A percentile compares a stretch with the other conserved stretches of the same genome.
Evolutionary conservation across 2,888 invertebrate species (phyloP).

Genomic region (Incurvaria masculella): DNA sequence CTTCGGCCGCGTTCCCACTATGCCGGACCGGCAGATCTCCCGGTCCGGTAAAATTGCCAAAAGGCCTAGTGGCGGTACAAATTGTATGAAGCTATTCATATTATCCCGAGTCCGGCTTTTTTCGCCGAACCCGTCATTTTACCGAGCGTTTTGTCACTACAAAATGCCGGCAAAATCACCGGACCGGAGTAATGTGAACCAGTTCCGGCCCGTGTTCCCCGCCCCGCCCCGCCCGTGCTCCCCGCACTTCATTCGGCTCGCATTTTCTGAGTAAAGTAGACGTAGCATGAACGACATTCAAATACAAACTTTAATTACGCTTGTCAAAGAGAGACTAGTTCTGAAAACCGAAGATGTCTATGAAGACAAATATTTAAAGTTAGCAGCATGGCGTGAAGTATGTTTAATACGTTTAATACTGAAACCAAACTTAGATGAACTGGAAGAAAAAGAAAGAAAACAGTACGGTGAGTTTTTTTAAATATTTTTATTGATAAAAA

Average conservation of each 20-base stretch:
- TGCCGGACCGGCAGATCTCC: no score
- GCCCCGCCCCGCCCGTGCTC: constrained; percentile 7
- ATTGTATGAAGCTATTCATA: constrained; percentile 11
- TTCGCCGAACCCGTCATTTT: constrained; percentile 4
- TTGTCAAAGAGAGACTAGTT: constrained; percentile 8
- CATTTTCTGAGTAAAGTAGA: constrained; percentile 5
- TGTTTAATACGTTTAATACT: constrained; percentile 6
- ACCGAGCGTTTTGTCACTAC: constrained; percentile 6
- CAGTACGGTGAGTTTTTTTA: constrained; percentile 6
- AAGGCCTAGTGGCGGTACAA: constrained; percentile 11
- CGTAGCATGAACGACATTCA: constrained; percentile 4
- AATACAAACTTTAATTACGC: constrained; percentile 5
- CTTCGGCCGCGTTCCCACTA: no score
- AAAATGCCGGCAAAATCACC: no score
- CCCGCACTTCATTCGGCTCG: constrained; percentile 5
- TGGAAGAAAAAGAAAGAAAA: constrained; percentile 7
- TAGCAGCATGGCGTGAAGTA: constrained; percentile 7
- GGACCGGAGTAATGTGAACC: no score
- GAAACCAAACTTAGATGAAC: constrained; percentile 8
- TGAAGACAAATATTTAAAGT: no score
- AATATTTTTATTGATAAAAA: constrained; percentile 2
- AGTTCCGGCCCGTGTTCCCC: no score
- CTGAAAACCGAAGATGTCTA: constrained; percentile 8
- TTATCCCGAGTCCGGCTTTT: constrained; percentile 7
- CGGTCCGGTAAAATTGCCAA: no score